Evolutionary conservation across 2,113 vertebrate species (phyloP), one percentile per base, ranked within the genome.

Genomic region (Ctenomys sociabilis): DNA sequence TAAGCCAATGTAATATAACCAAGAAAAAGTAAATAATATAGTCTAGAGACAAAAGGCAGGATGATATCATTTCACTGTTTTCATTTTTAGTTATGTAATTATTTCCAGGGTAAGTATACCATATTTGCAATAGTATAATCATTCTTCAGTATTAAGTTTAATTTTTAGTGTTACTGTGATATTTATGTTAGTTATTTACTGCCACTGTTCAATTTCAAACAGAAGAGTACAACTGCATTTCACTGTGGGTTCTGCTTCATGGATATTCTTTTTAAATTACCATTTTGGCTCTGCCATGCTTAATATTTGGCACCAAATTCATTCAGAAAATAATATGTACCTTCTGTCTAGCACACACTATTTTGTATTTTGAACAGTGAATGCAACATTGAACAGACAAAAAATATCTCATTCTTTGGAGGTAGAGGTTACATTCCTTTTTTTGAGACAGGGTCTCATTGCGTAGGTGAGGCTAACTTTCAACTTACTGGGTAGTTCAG

Each of bases 81-180:
- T 85, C 35, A 21, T 93, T 85, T 95, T 97, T 88, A 81, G 1
- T 13, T 92, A n/a, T 63, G 37, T 87, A 93, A 78, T 59, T 88
- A 95, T 73, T 91, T 91, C 59, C 14, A 82, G 3, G 22, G 28
- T 87, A 37, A 13, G 24, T 85, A 82, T 26, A 75, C 19, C 82
- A 26, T 75, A 45, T 45, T 40, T 75, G 40, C 24, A 75, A 28
- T 28, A 77, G 4, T 81, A 26, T 45, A 89, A 66, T 82, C 40
- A 73, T 77, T 96, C n/a, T 95, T 93, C 52, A 85, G 45, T 82
- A 37, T 85, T 86, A 85, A 57, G 17, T 52, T 45, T 73, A 70
- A 68, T 90, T 95, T 30, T 84, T 93, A 77, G 57, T 80, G 7
- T 80, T 91, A 54, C 8, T 81, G 0, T 94, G 49, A 4, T 85